Base-by-base conservation (phyloP, 1,140 invertebrate genomes). In the Pseudomyrmex pallidus region DNA sequence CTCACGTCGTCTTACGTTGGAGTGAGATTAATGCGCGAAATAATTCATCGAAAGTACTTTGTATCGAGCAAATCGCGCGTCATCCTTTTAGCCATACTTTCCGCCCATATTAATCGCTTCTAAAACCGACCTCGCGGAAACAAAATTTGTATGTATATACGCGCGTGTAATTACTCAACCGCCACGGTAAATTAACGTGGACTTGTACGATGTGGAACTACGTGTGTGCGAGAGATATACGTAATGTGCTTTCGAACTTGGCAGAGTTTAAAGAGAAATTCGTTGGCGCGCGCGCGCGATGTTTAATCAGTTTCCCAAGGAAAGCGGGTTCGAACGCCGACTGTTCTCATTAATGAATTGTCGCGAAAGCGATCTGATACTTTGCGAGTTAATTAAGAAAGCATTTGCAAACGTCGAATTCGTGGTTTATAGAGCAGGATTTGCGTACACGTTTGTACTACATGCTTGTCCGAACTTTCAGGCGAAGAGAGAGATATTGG, bases 371-470 rank as follows among this genome's bases (percentile, higher is more conserved):
- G n/a, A 59, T 22, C 59, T 54, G 52, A 85, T 87, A 87, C 88
- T 86, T 87, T 57, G 35, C 35, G 84, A 90, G 82, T 90, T 90
- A 90, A 91, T 92, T 89, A 90, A 91, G 85, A 83, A 17, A 48
- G 25, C 59, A 86, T 89, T 91, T 89, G 63, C 80, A 85, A 35
- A 85, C 84, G 85, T 86, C 68, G 80, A 90, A 89, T 90, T 90
- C 85, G 83, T 89, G 86, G 77, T 90, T 90, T 90, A 52, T 90
- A 88, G 86, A 67, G 74, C 62, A 57, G 70, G 67, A 89, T 91
- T 88, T 88, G 74, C 78, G 15, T 44, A 1, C 35, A 5, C 35
- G 48, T 66, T 72, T 82, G 5, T 35, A 35, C 5, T 35, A 35
- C 35, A 35, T 5, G 35, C 50, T 73, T 20, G 35, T 35, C 10